Conservation (phyloP, 2,888 invertebrate genomes). For the Idaea dimidiata region DNA sequence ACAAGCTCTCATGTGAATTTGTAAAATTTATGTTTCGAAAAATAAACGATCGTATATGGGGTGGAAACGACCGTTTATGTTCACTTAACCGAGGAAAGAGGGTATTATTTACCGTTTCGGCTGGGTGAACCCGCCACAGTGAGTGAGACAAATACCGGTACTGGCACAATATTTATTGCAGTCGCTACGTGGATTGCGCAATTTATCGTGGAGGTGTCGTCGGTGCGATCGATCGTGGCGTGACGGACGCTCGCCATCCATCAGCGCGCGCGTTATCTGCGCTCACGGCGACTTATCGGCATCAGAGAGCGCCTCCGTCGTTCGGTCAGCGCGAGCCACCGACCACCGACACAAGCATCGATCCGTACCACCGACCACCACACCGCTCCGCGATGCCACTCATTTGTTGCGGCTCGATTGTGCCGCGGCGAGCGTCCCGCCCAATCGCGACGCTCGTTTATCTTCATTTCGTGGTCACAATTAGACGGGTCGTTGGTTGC, state of each 20-base stretch:
- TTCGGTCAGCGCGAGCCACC: conserved; percentile 24
- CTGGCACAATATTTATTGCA: conserved; percentile 77
- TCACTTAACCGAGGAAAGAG: conserved; percentile 81
- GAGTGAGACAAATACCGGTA: conserved; percentile 78
- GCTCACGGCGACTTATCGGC: conserved; percentile 75
- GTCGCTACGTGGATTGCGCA: conserved; percentile 77
- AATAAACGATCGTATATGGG: conserved; percentile 80
- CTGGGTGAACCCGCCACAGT: conserved; percentile 77
- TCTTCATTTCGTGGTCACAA: conserved; percentile 86
- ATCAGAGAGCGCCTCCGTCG: conserved; percentile 25
- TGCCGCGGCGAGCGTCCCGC: conserved; percentile 72
- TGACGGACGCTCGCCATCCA: conserved; percentile 74
- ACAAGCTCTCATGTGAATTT: conserved; percentile 68
- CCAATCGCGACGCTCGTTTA: conserved; percentile 84
- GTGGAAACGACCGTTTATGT: conserved; percentile 81
- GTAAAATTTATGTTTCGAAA: conserved; percentile 78
- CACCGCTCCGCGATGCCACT: conserved; percentile 41
- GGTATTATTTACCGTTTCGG: conserved; percentile 81
- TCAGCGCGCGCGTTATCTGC: conserved; percentile 76
- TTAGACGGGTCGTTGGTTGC: conserved; percentile 86
- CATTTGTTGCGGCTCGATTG: conserved; percentile 61
- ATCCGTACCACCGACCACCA: conserved; percentile 33
- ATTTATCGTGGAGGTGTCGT: conserved; percentile 79
- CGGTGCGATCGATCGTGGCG: conserved; percentile 70
- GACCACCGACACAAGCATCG: conserved; percentile 50